Evolutionary conservation across 2,797 vertebrate genomes (phyloP).

Genomic region (Poecile montanus): DNA sequence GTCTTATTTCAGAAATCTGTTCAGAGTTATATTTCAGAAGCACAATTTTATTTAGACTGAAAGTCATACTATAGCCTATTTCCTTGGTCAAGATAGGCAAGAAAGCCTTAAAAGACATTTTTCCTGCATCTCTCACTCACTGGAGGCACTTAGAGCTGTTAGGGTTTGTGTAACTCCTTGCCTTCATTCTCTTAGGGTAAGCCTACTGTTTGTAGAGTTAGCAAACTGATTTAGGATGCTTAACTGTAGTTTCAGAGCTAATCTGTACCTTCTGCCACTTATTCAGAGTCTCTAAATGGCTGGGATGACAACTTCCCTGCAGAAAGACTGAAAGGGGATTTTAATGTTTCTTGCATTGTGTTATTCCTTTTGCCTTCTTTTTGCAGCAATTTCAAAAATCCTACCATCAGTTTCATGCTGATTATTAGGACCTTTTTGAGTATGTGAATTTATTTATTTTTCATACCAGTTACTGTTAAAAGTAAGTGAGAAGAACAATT

Average conservation of each 20-base stretch:
- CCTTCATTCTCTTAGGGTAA: neutral
- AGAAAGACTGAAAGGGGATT: neutral
- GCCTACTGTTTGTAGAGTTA: neutral
- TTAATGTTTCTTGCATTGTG: neutral
- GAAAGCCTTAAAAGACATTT: neutral
- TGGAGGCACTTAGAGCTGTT: neutral
- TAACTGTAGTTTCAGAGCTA: neutral
- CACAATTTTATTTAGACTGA: neutral
- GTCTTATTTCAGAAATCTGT: neutral
- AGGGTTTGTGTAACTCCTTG: neutral
- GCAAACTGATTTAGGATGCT: neutral
- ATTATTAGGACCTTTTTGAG: neutral
- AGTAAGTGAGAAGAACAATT: neutral
- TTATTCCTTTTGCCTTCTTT: neutral
- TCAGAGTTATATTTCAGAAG: neutral
- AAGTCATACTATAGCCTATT: neutral
- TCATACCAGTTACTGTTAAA: neutral
- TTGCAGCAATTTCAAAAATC: neutral
- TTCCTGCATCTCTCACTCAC: neutral
- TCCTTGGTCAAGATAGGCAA: neutral
- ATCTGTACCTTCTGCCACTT: neutral
- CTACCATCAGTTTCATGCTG: neutral
- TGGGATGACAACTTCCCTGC: neutral
- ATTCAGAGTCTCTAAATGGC: neutral
- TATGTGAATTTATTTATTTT: neutral